Percentiles rank a stretch among this genome's conserved stretches.
Conservation (phyloP, 1,140 invertebrate species). For the Drosophila fuyamai region DNA sequence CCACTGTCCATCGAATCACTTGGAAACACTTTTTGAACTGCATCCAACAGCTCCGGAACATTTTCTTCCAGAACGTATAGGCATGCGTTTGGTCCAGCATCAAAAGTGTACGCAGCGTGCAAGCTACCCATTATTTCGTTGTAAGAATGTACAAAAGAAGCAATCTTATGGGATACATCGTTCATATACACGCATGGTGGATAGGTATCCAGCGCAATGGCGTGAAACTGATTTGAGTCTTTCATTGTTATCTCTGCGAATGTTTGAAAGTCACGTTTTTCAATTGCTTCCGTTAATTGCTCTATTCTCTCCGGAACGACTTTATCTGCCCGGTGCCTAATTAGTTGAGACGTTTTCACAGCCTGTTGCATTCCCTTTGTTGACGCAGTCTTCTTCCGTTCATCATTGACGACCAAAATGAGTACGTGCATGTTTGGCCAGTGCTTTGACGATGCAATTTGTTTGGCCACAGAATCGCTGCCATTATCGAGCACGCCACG, state of each 20-base stretch:
- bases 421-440: slow-evolving; percentile 97
- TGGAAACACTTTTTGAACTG: slow-evolving; percentile 91
- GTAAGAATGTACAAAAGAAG: slow-evolving; percentile 92
- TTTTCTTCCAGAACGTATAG: slow-evolving; percentile 93
- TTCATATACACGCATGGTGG: slow-evolving; percentile 98
- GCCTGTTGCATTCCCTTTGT: slow-evolving; percentile 95
- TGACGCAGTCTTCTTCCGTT: slow-evolving; percentile 94
- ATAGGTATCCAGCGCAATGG: slow-evolving; percentile 96
- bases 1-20: slow-evolving; percentile 83
- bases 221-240: slow-evolving; percentile 99
- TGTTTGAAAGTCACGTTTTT: slow-evolving; percentile 91
- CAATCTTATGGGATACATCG: slow-evolving; percentile 92
- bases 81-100: slow-evolving; percentile 98
- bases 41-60: slow-evolving; percentile 88
- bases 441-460: slow-evolving; percentile 90
- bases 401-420: slow-evolving; percentile 95
- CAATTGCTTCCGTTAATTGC: slow-evolving; percentile 88
- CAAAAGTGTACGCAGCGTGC: slow-evolving; percentile 97
- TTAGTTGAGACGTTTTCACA: slow-evolving; percentile 92
- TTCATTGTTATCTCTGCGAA: slow-evolving; percentile 98
- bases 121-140: slow-evolving; percentile 88
- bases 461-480: slow-evolving; percentile 92
- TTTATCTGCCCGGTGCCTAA: slow-evolving; percentile 90
- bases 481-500: slow-evolving; percentile 90
- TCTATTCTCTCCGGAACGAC: slow-evolving; percentile 90